These are phyloP conservation scores for Syngnathus typhle DNA, from an alignment of 2,113 vertebrate genomes.

Conservation along the genomic window DNA sequence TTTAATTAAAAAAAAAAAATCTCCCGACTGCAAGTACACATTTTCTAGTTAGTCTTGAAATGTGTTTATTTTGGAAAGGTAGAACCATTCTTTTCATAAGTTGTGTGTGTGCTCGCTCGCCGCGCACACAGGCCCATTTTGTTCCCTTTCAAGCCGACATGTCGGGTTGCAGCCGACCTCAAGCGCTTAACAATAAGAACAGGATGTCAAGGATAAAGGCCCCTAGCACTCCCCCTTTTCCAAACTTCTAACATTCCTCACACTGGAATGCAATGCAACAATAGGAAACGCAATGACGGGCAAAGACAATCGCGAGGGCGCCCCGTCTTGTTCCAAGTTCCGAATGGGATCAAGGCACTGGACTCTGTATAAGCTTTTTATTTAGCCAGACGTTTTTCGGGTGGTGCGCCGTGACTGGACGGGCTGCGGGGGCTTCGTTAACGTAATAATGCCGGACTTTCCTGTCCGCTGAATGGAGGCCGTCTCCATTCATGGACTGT, in stretches of 20 bases:
- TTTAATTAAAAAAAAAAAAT: background rate
- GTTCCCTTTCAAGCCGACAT: slow-evolving; percentile 44
- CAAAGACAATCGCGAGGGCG: slow-evolving; percentile 30
- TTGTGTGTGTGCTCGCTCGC: slow-evolving; percentile 10
- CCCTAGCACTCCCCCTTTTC: background rate
- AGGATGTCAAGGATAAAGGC: slow-evolving; percentile 46
- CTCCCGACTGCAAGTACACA: background rate
- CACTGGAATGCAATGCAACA: slow-evolving; percentile 49
- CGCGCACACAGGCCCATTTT: slow-evolving; percentile 33
- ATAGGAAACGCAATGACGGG: slow-evolving; percentile 38
- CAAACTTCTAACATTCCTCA: slow-evolving; percentile 21
- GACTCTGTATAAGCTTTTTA: slow-evolving; percentile 10
- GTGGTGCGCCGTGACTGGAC: slow-evolving; percentile 7
- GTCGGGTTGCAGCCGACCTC: slow-evolving; percentile 41
- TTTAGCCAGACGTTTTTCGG: background rate
- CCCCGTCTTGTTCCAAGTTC: slow-evolving; percentile 17
- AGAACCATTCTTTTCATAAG: background rate
- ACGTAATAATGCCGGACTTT: slow-evolving; percentile 38
- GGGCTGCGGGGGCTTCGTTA: slow-evolving; percentile 19
- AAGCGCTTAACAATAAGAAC: slow-evolving; percentile 46
- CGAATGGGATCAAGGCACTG: slow-evolving; percentile 15
- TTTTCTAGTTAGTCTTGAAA: background rate
- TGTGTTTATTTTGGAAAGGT: background rate
- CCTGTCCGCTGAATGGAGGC: slow-evolving; percentile 39
- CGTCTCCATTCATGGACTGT: slow-evolving; percentile 49